Evolutionary conservation across 2,888 invertebrate species (phyloP).

Genomic region (Hartigia nigra): DNA sequence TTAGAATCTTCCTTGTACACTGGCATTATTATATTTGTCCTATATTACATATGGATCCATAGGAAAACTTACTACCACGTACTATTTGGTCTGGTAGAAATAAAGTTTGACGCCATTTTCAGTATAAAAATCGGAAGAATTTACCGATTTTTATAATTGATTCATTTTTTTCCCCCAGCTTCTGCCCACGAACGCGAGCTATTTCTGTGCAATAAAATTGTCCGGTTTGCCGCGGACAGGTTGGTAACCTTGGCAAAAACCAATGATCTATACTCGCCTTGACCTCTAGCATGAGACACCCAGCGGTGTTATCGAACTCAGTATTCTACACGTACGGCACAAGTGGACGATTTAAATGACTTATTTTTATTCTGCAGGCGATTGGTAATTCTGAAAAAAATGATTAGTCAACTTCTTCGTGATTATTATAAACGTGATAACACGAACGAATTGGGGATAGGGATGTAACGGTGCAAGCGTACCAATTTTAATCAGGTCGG

Average conservation of each 20-base stretch:
- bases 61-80: too few relatives aligned
- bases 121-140: not conserved
- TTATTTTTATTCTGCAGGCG: too few relatives aligned
- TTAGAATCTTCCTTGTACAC: not conserved
- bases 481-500: not conserved
- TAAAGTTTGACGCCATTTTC: not conserved
- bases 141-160: not conserved
- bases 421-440: not conserved
- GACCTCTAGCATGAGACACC: not conserved
- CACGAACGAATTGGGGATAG: not conserved
- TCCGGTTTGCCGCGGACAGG: not conserved
- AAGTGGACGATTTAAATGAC: not conserved
- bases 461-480: not conserved
- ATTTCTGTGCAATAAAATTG: not conserved
- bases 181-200: not conserved
- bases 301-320: not conserved
- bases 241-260: not conserved
- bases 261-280: not conserved
- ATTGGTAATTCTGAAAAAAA: not conserved
- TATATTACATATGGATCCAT: not conserved
- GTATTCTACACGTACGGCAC: not conserved
- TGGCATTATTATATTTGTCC: not conserved
- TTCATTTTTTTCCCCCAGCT: not conserved
- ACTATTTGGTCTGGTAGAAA: not conserved
- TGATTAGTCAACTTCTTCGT: not conserved